Evolutionary conservation across 2,797 vertebrate genomes (phyloP), one percentile per base, ranked within the genome.

Genomic region (Anolis apletophallus): DNA sequence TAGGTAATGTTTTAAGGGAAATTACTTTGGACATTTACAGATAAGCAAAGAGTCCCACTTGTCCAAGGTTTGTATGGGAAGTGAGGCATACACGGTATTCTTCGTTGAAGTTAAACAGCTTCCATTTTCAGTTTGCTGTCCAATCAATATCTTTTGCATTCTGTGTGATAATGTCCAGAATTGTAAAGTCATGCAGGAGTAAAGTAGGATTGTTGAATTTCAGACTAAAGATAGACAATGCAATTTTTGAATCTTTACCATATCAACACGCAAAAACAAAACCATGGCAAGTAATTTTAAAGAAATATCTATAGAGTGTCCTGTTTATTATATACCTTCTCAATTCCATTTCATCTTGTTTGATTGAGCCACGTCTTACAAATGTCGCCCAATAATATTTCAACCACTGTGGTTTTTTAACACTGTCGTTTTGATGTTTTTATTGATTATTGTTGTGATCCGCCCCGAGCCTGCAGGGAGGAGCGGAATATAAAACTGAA

Each of bases 21-120:
- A 87, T 83, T 83, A 87, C 61, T 80, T 54, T 67, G 32, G n/a
- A 46, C 81, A 80, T n/a, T 84, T 79, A n/a, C 17, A 73, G 73
- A 74, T 19, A 68, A 86, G 12, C 57, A 68, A 76, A 86, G 54
- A 46, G 32, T 23, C 57, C 46, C 71, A 57, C 11, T 52, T 36
- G 14, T 34, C 36, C 54, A 80, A 72, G 19, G 5, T 19, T n/a
- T 61, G 1, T 64, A 59, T 81, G 52, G 67, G n/a, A 40, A 14
- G 21, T 73, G n/a, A 64, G 69, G 3, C 29, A 52, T 21, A 32
- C 29, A 54, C 55, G 16, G 36, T 12, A 8, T 9, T 34, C 9
- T n/a, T 85, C 32, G 40, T 26, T 32, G 13, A 36, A 36, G 71
- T 55, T 55, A 54, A 81, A 71, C 80, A 81, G 67, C 12, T 71